Conservation (phyloP, 2,888 invertebrate species). For the Eristalis pertinax region DNA sequence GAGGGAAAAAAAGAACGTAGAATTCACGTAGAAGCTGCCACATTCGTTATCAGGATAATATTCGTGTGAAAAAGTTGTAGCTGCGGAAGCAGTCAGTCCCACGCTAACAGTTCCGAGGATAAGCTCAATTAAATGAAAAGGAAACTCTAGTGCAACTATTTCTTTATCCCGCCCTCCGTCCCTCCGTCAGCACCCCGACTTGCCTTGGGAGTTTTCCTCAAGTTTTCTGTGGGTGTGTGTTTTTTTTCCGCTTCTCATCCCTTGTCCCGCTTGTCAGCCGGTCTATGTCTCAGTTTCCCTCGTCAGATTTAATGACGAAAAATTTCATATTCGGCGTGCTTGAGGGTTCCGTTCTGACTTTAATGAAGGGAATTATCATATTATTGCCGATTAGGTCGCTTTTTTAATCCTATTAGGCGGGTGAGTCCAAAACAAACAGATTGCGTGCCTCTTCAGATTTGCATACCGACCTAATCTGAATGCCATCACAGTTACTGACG, state of each 20-base stretch:
- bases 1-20: neutral
- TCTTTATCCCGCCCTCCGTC: neutral
- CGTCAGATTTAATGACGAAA: conserved; percentile 4
- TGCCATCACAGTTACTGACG: neutral
- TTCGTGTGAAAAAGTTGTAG: conserved; percentile 61
- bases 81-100: conserved; percentile 10
- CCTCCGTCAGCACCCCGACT: neutral
- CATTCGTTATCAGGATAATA: conserved; percentile 62
- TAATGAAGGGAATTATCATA: conserved; percentile 7
- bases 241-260: neutral
- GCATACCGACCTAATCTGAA: neutral
- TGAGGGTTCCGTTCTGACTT: neutral
- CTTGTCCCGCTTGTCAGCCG: neutral
- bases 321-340: neutral
- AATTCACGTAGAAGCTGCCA: conserved; percentile 62
- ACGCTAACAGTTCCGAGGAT: conserved; percentile 20
- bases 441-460: neutral
- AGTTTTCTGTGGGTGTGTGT: neutral
- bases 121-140: conserved; percentile 62
- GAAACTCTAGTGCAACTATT: conserved; percentile 21
- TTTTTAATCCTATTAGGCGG: neutral
- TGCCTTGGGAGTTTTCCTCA: neutral
- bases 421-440: neutral
- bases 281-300: neutral
- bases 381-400: conserved; percentile 2